Evolutionary conservation across 2,888 invertebrate species (phyloP).

Genomic region (Thymelicus lineola): DNA sequence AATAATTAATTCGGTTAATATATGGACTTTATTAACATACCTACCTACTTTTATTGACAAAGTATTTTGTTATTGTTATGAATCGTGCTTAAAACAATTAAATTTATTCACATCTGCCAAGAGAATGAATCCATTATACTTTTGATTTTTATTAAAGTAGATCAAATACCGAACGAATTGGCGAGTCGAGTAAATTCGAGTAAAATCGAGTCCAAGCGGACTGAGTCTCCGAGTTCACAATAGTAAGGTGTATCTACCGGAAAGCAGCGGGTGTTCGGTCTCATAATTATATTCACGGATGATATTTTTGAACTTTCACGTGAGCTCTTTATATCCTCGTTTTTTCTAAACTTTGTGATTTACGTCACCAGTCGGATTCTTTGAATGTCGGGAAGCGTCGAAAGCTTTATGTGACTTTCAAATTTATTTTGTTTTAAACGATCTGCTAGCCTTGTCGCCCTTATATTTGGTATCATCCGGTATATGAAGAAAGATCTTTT

Average conservation of each 20-base stretch:
- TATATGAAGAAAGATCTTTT: neutral
- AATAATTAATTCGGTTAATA: too few relatives aligned
- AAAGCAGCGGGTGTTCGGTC: constrained; percentile 81
- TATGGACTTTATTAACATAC: too few relatives aligned
- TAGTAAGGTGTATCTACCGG: constrained; percentile 70
- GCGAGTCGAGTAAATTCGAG: constrained; percentile 16
- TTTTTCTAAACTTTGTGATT: constrained; percentile 80
- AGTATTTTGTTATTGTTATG: too few relatives aligned
- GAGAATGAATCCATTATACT: too few relatives aligned
- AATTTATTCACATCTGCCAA: too few relatives aligned
- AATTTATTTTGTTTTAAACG: constrained; percentile 79
- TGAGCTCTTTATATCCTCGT: constrained; percentile 78
- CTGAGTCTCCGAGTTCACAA: constrained; percentile 48
- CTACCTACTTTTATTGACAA: too few relatives aligned
- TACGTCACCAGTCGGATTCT: constrained; percentile 74
- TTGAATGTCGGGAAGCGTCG: constrained; percentile 73
- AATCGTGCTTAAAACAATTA: too few relatives aligned
- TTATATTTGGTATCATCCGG: constrained; percentile 13
- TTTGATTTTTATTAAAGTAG: too few relatives aligned
- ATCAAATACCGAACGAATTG: neutral
- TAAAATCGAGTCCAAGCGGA: constrained; percentile 30
- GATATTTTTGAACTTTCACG: constrained; percentile 83
- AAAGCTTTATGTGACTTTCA: constrained; percentile 75
- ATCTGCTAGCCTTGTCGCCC: constrained; percentile 61
- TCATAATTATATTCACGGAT: constrained; percentile 82